Base-by-base conservation (phyloP, 2,113 vertebrate genomes). In the Nymphicus hollandicus region DNA sequence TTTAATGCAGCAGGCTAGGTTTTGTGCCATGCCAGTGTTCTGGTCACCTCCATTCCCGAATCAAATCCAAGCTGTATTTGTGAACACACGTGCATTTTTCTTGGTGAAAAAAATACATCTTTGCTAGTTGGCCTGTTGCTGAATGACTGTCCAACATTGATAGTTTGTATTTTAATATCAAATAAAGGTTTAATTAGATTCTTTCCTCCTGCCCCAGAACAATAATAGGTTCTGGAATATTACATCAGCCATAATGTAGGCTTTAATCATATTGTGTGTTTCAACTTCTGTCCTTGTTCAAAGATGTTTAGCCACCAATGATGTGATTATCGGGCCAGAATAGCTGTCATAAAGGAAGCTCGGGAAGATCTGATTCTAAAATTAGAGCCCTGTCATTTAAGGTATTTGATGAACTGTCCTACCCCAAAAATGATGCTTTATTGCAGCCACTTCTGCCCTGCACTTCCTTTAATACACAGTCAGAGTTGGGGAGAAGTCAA, bases 161-260 rank as follows among this genome's bases (percentile, higher is more conserved):
- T 93, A 84, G 69, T 89, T 96, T 94, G 88, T 87, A 87, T 96
- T 96, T 96, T 93, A 84, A 82, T 94, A 96, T 95, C 91, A 89
- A 97, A 96, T 96, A 96, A 97, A 95, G 86, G 94, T 93, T 96
- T 95, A 96, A 96, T 95, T 95, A 96, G 95, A 97, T 96, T 96
- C 81, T 79, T 92, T 93, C 70, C 95, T 96, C 61, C 70, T 91
- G 86, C 83, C 58, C 49, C 55, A 94, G 77, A 85, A 73, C 88
- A 88, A 13, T 93, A 96, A 92, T 92, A 95, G 69, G 83, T 77
- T 95, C 91, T 96, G 95, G 96, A 86, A 91, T 95, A 87, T 96
- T 94, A 89, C 93, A 91, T 91, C 96, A 96, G 88, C 2, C 8
- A 91, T 96, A 95, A 96, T 94, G 88, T 76, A 80, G 95, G 83